Evolutionary conservation across 2,797 vertebrate genomes (phyloP).

Genomic region (Perdix hodgsoniae): DNA sequence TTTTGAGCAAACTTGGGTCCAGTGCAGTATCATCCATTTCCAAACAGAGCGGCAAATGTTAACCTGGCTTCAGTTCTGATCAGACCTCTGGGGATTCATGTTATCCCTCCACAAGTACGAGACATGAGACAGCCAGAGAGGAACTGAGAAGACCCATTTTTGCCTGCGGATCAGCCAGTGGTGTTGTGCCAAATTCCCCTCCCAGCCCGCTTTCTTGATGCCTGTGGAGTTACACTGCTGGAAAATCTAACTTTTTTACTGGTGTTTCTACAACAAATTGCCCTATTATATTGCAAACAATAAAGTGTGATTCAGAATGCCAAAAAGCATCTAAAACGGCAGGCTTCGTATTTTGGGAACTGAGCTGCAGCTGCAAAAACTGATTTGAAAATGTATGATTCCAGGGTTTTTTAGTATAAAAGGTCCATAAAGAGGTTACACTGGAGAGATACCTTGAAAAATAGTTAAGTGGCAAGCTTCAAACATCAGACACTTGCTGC

Average conservation of each 20-base stretch:
- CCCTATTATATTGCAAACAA: neutral
- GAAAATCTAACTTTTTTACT: neutral
- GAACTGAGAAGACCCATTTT: neutral
- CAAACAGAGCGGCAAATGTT: constrained; percentile 1
- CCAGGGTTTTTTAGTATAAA: neutral
- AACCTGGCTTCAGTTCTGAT: neutral
- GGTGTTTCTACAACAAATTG: neutral
- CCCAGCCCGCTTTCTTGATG: neutral
- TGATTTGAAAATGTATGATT: neutral
- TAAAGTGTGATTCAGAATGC: neutral
- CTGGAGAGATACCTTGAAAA: neutral
- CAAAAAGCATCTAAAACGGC: neutral
- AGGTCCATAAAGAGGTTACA: neutral
- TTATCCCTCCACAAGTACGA: neutral
- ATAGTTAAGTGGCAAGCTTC: neutral
- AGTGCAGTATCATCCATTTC: neutral
- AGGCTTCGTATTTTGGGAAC: neutral
- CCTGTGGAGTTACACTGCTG: neutral
- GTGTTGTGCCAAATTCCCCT: neutral
- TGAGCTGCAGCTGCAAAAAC: neutral
- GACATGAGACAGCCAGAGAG: neutral
- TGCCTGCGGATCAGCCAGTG: neutral
- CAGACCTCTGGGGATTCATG: neutral
- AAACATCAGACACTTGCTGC: neutral
- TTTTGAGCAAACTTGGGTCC: neutral